These are phyloP conservation scores for Dermochelys coriacea DNA, from an alignment of 2,797 vertebrate species.

Conservation along the genomic window DNA sequence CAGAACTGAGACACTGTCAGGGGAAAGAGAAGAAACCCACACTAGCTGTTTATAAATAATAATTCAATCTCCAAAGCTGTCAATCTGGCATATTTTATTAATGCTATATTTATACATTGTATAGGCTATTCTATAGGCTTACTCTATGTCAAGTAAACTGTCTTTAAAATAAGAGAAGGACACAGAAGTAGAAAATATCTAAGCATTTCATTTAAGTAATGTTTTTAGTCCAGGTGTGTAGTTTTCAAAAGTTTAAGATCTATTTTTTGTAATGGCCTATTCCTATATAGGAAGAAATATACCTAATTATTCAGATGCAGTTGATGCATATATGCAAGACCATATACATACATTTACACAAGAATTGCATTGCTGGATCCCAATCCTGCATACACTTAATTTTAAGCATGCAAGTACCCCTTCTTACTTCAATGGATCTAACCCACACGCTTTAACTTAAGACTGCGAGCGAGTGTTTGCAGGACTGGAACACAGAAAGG, in stretches of 20 bases:
- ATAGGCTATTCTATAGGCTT: conserved; percentile 37
- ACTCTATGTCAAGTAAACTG: conserved; percentile 35
- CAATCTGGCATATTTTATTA: conserved; percentile 20
- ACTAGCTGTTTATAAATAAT: neutral
- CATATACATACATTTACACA: rapidly evolving
- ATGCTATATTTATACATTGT: neutral
- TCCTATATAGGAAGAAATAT: conserved; percentile 24
- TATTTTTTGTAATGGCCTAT: neutral
- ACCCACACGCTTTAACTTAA: neutral
- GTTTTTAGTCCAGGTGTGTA: neutral
- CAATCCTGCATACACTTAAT: neutral
- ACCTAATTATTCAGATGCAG: conserved; percentile 1
- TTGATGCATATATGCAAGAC: neutral
- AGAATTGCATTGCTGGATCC: neutral
- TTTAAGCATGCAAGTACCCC: neutral
- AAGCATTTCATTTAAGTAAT: neutral
- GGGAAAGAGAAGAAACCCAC: neutral
- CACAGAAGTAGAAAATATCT: conserved; percentile 11
- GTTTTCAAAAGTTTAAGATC: neutral
- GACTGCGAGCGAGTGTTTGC: neutral
- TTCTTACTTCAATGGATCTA: neutral
- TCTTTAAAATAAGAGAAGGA: conserved; percentile 57
- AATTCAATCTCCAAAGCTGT: neutral
- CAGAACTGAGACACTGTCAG: conserved; percentile 7
- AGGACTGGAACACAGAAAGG: neutral